Base-by-base conservation (phyloP, 2,797 vertebrate genomes). In the Gambelia wislizenii region DNA sequence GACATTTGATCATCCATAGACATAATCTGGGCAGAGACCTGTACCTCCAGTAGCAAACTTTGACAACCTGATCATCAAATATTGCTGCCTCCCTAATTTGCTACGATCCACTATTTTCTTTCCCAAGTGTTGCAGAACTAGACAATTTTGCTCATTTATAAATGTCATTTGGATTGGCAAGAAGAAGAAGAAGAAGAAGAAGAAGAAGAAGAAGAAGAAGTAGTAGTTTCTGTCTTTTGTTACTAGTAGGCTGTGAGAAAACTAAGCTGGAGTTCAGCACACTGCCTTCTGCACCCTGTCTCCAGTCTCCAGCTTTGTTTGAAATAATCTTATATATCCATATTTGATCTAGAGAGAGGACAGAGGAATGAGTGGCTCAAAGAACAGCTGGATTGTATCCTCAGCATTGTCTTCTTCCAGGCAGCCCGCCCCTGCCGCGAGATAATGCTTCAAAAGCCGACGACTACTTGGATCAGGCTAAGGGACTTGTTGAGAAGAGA, bases 361-460 rank as follows among this genome's bases (percentile, higher is more conserved):
- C 42, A 87, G 87, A 80, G 70, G 91, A 94, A 64, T 0, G 74
- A 95, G 84, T 89, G 93, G 89, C 72, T 89, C 22, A 86, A 90
- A 89, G 1, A 18, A 67, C 86, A 70, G 87, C 0, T 39, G 44
- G 85, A 87, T 22, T 91, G 78, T 92, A 76, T 94, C 90, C 84
- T 94, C 91, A 85, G 92, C 92, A 85, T 83, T 85, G 87, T 91
- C 94, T 88, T 90, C 88, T 94, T 84, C 61, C 88, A 56, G 88
- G 90, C 85, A 94, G 87, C 88, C 91, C 4, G 1, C 49, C 30
- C 75, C 86, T 83, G 1, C 91, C 95, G 0, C 80, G 88, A 94
- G 90, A 89, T 79, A 76, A 85, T 84, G 90, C 92, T 92, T 95
- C 95, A 94, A 92, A 96, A 92, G 93, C 86, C 76, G 87, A 78